phyloP scores from a whole-genome alignment of 1,140 invertebrate species.

The Neotoxoptera formosana region DNA sequence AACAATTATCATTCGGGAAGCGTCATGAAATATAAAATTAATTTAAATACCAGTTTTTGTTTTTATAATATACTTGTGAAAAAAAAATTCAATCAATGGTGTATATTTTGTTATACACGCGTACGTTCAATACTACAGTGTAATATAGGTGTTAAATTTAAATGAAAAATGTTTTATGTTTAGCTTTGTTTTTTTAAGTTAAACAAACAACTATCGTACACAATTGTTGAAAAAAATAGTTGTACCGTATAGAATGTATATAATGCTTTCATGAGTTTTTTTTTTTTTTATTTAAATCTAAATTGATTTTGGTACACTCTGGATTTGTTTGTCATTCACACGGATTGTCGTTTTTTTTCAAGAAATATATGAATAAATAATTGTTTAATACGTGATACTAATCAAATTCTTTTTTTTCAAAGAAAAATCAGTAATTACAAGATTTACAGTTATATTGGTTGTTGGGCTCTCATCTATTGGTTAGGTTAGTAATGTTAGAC shows the following conservation, averaged over 20 bases:
- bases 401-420: neutral
- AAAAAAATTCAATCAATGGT: neutral
- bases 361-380: neutral
- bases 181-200: neutral
- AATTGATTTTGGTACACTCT: neutral
- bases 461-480: no score
- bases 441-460: no score
- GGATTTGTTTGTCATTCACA: neutral
- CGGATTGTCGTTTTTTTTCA: neutral
- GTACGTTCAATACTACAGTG: neutral
- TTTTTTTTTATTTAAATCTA: neutral
- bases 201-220: neutral
- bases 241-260: neutral
- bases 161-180: neutral
- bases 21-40: neutral
- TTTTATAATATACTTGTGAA: neutral
- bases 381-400: neutral
- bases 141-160: neutral
- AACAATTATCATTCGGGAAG: neutral
- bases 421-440: neutral
- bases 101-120: neutral
- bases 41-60: neutral
- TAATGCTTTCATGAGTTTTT: neutral
- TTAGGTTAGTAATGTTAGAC: no score
- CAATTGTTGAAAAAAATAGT: neutral